Evolutionary conservation across 37 sponge, comb jelly and placozoan genomes (phyloP).

Genomic region (Lycopodina hypogea): DNA sequence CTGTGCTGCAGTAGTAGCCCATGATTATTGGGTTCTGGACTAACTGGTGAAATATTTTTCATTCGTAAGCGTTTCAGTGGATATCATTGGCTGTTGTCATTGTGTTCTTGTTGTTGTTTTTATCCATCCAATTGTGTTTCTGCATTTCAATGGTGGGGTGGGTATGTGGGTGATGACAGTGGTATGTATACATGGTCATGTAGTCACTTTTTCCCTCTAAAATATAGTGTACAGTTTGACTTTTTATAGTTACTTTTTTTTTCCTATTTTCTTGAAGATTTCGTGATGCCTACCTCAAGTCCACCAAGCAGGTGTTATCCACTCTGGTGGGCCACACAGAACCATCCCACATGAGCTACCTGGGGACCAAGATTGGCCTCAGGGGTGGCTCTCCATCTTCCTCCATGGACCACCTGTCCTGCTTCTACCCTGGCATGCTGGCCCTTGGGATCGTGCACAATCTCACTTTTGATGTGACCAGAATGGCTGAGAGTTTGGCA

Average conservation of each 20-base stretch:
- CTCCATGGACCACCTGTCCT: conserved; percentile 64
- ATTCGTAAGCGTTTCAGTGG: no score
- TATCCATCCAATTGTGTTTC: no score
- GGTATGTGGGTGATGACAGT: no score
- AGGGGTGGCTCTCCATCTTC: not conserved
- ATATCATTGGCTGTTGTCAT: no score
- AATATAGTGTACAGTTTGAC: no score
- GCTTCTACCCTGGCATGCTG: conserved; percentile 85
- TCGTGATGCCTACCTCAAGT: conserved; percentile 39
- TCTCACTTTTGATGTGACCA: conserved; percentile 40
- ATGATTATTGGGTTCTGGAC: no score
- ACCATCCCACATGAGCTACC: conserved; percentile 65
- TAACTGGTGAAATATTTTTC: no score
- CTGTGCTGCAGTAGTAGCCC: no score
- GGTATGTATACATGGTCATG: no score
- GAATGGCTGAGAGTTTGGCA: conserved; percentile 67
- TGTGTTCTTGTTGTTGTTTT: no score
- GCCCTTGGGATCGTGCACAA: conserved; percentile 79
- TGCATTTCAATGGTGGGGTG: no score
- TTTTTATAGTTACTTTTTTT: not conserved
- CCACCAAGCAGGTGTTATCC: conserved; percentile 45
- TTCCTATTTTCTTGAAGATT: conserved; percentile 34
- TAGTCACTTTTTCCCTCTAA: no score
- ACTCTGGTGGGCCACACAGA: conserved; percentile 50
- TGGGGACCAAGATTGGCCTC: conserved; percentile 48